A percentile compares a stretch with the other conserved stretches of the same genome.
Conservation (phyloP, 2,888 invertebrate genomes). For the Molorchus minor region DNA sequence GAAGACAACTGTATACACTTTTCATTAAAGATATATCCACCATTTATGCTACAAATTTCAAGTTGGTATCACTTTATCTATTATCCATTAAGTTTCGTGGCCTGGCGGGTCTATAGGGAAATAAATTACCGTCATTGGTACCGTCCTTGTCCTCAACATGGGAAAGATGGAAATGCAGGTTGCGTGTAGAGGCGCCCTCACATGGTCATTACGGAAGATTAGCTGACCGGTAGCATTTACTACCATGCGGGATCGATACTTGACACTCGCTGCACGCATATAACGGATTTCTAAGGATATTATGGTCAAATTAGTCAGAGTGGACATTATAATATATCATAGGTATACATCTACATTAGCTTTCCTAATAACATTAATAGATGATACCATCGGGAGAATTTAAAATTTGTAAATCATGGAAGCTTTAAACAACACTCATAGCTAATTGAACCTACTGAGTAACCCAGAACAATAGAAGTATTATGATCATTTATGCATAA, state of each 20-base stretch:
- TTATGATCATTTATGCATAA: no score
- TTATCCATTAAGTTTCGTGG: constrained; percentile 8
- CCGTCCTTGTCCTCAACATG: neutral
- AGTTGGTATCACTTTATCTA: constrained; percentile 16
- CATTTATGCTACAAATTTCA: constrained; percentile 10
- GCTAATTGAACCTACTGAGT: no score
- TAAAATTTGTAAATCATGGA: no score
- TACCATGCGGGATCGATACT: constrained; percentile 30
- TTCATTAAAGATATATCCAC: neutral
- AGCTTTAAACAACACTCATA: no score
- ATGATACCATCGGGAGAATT: no score
- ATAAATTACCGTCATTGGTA: neutral
- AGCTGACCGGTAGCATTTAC: constrained; percentile 35
- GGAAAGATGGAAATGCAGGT: constrained; percentile 16
- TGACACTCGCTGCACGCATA: constrained; percentile 28
- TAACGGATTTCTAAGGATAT: constrained; percentile 3
- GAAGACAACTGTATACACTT: no score
- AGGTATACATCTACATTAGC: no score
- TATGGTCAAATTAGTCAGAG: no score
- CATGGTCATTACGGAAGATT: constrained; percentile 27
- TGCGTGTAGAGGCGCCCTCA: constrained; percentile 26
- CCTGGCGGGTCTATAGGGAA: constrained; percentile 1
- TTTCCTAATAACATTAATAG: no score
- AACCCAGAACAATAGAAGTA: no score
- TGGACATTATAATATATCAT: no score